These are phyloP conservation scores for Clostera curtula DNA, from an alignment of 2,888 invertebrate genomes.

Conservation along the genomic window DNA sequence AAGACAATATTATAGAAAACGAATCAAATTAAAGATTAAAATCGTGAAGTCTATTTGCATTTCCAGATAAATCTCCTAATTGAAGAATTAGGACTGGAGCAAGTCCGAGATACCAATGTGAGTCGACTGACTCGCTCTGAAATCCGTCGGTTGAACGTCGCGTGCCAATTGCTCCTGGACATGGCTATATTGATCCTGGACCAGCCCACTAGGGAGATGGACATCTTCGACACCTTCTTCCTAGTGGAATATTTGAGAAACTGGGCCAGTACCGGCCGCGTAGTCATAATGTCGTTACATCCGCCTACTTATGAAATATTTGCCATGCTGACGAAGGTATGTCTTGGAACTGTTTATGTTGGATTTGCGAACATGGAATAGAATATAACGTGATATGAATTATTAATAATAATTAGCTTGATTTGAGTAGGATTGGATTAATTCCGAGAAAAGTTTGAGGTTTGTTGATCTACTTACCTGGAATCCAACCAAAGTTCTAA, in stretches of 20 bases:
- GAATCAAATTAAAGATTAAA: too few relatives aligned
- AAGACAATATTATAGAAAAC: too few relatives aligned
- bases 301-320: slow-evolving; percentile 97
- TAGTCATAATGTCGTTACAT: slow-evolving; percentile 92
- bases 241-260: slow-evolving; percentile 94
- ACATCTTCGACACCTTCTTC: slow-evolving; percentile 97
- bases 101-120: slow-evolving; percentile 91
- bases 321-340: slow-evolving; percentile 88
- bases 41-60: too few relatives aligned
- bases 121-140: slow-evolving; percentile 91
- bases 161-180: slow-evolving; percentile 90
- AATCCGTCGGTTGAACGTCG: slow-evolving; percentile 89
- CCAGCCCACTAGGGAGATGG: slow-evolving; percentile 91
- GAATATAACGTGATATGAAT: too few relatives aligned
- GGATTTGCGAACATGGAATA: too few relatives aligned
- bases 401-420: too few relatives aligned
- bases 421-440: too few relatives aligned
- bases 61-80: slow-evolving; percentile 89
- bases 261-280: slow-evolving; percentile 88
- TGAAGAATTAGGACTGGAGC: slow-evolving; percentile 92
- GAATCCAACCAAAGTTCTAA: too few relatives aligned
- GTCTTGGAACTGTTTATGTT: neutral
- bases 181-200: slow-evolving; percentile 91
- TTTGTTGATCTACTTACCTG: neutral
- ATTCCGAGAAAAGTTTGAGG: neutral